These are phyloP conservation scores for Morone saxatilis DNA, from an alignment of 2,113 vertebrate genomes.

Conservation along the genomic window DNA sequence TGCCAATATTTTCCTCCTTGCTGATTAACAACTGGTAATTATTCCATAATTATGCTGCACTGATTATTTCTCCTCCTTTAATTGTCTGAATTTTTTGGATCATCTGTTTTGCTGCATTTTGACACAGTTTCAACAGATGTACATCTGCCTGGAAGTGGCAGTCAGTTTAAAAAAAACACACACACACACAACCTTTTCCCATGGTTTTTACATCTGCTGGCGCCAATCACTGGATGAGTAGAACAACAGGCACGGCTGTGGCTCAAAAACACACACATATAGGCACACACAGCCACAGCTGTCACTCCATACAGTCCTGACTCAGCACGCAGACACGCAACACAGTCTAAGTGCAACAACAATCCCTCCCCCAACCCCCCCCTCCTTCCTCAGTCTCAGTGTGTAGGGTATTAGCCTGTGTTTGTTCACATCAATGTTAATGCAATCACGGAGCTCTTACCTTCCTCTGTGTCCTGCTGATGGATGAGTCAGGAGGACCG, in stretches of 20 bases:
- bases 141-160: constrained; percentile 15
- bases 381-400: constrained; percentile 15
- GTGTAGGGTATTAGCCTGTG: constrained; percentile 57
- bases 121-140: constrained; percentile 15
- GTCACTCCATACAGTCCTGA: constrained; percentile 68
- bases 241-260: constrained; percentile 48
- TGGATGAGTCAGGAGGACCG: constrained; percentile 29
- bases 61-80: constrained; percentile 28
- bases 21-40: constrained; percentile 65
- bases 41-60: constrained; percentile 52
- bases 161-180: neutral
- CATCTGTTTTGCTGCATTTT: neutral
- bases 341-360: constrained; percentile 55
- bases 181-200: neutral
- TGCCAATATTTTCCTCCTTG: constrained; percentile 52
- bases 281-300: constrained; percentile 60
- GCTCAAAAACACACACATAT: constrained; percentile 38
- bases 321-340: constrained; percentile 66
- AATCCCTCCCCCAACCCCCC: neutral
- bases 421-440: constrained; percentile 77
- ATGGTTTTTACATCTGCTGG: constrained; percentile 49
- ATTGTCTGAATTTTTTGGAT: constrained; percentile 6
- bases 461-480: constrained; percentile 84
- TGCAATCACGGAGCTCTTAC: constrained; percentile 81
- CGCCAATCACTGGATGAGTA: constrained; percentile 41